Evolutionary conservation across 1,140 invertebrate genomes (phyloP).

Genomic region (Heterodera carotae): DNA sequence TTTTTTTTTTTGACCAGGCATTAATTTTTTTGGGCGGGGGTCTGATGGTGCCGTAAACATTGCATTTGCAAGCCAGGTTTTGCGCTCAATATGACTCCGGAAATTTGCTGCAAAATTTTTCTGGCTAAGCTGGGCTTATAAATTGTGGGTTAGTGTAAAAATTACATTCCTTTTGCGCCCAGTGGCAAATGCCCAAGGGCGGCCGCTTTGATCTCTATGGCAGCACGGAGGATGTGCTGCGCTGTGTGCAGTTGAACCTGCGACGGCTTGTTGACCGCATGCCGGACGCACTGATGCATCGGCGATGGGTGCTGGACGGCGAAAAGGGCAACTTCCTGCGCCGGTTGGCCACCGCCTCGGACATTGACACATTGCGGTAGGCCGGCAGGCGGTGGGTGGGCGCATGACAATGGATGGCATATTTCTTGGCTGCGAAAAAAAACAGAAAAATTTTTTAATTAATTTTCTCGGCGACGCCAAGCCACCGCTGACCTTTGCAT

Average conservation of each 20-base stretch:
- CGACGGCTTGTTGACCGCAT: constrained; percentile 39
- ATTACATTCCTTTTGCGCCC: constrained; percentile 24
- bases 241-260: constrained; percentile 42
- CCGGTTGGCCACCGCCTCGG: not conserved
- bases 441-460: not conserved
- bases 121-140: too few relatives aligned
- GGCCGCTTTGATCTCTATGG: constrained; percentile 26
- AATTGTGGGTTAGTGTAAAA: too few relatives aligned
- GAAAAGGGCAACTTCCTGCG: constrained; percentile 42
- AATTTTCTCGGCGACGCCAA: too few relatives aligned
- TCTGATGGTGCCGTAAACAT: too few relatives aligned
- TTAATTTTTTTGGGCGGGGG: too few relatives aligned
- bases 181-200: constrained; percentile 45
- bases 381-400: too few relatives aligned
- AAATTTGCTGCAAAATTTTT: too few relatives aligned
- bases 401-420: too few relatives aligned
- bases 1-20: not conserved
- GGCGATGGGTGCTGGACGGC: constrained; percentile 39
- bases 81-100: too few relatives aligned
- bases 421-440: not conserved
- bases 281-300: constrained; percentile 53
- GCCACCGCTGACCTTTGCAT: too few relatives aligned
- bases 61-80: too few relatives aligned
- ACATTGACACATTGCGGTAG: constrained; percentile 22
- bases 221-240: constrained; percentile 28